phyloP scores from a whole-genome alignment of 2,888 invertebrate genomes.

The Euplagia quadripunctaria region DNA sequence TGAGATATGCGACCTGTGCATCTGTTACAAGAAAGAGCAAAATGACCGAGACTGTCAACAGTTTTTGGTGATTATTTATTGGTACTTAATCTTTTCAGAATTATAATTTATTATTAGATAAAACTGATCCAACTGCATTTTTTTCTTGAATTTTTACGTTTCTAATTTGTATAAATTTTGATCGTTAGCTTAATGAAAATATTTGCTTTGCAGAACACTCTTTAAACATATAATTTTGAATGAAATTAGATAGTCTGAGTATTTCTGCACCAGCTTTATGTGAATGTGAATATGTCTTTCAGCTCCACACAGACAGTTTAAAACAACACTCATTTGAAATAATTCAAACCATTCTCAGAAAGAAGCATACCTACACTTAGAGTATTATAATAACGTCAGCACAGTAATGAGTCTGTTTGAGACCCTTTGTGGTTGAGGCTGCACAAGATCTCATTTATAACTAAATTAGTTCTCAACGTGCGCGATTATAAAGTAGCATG shows the following conservation, averaged over 20 bases:
- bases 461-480: constrained; percentile 51
- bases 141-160: too few species aligned
- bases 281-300: not conserved
- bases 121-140: too few species aligned
- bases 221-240: not conserved
- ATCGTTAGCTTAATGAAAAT: too few species aligned
- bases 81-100: too few species aligned
- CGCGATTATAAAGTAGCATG: constrained; percentile 44
- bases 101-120: too few species aligned
- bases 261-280: not conserved
- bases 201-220: too few species aligned
- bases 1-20: too few species aligned
- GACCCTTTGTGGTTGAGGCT: constrained; percentile 37
- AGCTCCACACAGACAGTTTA: not conserved
- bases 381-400: constrained; percentile 47
- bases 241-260: not conserved
- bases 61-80: too few species aligned
- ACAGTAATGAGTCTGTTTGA: constrained; percentile 56
- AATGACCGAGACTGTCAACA: too few species aligned
- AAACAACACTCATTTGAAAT: constrained; percentile 5
- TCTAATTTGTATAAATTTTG: too few species aligned
- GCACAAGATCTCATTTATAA: constrained; percentile 48
- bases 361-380: constrained; percentile 20
- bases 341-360: constrained; percentile 22
- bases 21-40: too few species aligned